Percentiles rank a stretch among this genome's conserved stretches.
phyloP scores from a whole-genome alignment of 1,140 invertebrate species.

The Micrasema longulum region DNA sequence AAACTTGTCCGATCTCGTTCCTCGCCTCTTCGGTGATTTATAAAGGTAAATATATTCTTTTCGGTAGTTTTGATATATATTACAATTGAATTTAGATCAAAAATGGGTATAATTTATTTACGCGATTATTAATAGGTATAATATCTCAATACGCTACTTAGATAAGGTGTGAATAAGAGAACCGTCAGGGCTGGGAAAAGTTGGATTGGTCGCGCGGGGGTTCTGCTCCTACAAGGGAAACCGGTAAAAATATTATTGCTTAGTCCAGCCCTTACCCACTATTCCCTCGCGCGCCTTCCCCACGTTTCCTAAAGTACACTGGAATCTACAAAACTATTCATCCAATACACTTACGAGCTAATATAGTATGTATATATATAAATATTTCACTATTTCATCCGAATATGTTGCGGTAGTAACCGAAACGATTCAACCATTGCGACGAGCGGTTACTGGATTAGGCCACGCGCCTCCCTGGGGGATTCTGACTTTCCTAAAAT shows the following conservation, averaged over 20 bases:
- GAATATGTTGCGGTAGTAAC: conserved; percentile 50
- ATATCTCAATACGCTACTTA: conserved; percentile 49
- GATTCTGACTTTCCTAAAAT: conserved; percentile 18
- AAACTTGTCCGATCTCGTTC: conserved; percentile 13
- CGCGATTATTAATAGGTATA: conserved; percentile 44
- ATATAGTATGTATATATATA: no score
- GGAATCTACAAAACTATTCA: conserved; percentile 52
- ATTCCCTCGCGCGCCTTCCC: background rate
- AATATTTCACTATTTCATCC: conserved; percentile 36
- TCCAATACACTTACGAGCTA: conserved; percentile 50
- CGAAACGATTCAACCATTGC: conserved; percentile 36
- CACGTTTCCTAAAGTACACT: conserved; percentile 18
- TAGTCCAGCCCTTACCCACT: conserved; percentile 28
- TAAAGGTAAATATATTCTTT: conserved; percentile 21
- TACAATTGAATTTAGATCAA: conserved; percentile 33
- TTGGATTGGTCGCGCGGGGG: conserved; percentile 27
- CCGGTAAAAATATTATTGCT: conserved; percentile 49
- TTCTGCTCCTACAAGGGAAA: conserved; percentile 38
- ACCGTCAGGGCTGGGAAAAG: conserved; percentile 31
- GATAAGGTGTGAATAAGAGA: conserved; percentile 46
- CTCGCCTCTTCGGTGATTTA: conserved; percentile 7
- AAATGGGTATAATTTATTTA: conserved; percentile 51
- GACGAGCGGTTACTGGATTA: conserved; percentile 26
- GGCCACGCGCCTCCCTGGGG: conserved; percentile 31
- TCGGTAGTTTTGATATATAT: conserved; percentile 27